Evolutionary conservation across 64 coral and sea anemone genomes (phyloP), one percentile per base, ranked within the genome.

Genomic region (Porites australiensis): DNA sequence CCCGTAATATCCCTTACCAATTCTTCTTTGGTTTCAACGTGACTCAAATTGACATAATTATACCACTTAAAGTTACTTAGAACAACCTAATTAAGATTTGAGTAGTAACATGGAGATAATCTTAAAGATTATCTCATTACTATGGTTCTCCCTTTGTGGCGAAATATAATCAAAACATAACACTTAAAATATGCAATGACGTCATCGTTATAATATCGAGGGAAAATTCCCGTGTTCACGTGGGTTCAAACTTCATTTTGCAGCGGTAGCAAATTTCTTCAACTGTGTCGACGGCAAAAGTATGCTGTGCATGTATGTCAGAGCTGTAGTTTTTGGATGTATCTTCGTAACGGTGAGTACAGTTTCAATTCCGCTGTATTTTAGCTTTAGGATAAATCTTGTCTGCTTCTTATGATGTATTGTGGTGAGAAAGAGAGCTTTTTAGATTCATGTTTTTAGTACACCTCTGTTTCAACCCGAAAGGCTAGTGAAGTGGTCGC

Each of bases 161-260:
- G 54, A 57, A 5, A 57, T 1, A 5, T 57, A 20, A 84, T n/a
- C 61, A 3, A 65, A 50, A 15, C 44, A 16, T 10, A 8, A 59
- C 9, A 49, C 15, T 7, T 12, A 57, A 84, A 84, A 69, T 68
- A 84, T 68, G 51, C 16, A 68, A 52, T 84, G 81, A 84, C 81
- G 20, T 84, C 81, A 84, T 68, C 66, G 1, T 18, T 46, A 84
- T 37, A 37, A 37, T 37, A 37, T 37, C 58, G 22, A 13, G 81
- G 63, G 3, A 52, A 81, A 68, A 82, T 64, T 65, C 81, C 81
- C 45, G 44, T 63, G 46, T 68, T 84, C 81, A 84, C 81, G 81
- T 84, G 81, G 81, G 81, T 61, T 84, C 63, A 18, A 67, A 46
- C 3, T 22, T 84, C 49, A 64, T 52, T 63, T 65, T 83, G 55